These are phyloP conservation scores for Paraescarpia echinospica DNA, from an alignment of 1,140 invertebrate genomes.

Conservation along the genomic window DNA sequence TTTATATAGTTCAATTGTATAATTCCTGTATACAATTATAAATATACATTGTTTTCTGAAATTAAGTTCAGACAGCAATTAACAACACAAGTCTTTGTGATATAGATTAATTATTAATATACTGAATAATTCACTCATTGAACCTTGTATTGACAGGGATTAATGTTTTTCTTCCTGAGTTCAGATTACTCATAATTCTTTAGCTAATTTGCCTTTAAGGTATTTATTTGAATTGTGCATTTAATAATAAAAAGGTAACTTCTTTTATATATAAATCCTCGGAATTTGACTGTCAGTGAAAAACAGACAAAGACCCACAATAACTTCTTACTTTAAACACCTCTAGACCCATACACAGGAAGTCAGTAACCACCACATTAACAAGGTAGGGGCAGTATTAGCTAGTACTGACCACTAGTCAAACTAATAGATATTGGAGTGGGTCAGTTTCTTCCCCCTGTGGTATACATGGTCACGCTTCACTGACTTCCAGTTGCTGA, in stretches of 20 bases:
- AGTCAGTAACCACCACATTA: background rate
- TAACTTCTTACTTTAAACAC: too few species aligned
- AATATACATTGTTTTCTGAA: too few species aligned
- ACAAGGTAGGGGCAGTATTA: background rate
- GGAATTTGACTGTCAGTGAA: background rate
- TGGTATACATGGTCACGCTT: background rate
- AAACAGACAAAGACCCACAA: background rate
- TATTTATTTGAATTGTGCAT: background rate
- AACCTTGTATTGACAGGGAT: background rate
- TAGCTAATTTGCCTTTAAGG: too few species aligned
- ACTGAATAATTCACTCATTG: background rate
- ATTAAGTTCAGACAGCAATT: too few species aligned
- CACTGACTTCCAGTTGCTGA: background rate
- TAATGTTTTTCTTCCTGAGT: background rate
- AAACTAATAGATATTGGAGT: background rate
- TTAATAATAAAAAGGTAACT: too few species aligned
- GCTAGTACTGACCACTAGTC: too few species aligned
- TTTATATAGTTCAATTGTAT: background rate
- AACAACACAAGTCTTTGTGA: too few species aligned
- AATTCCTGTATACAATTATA: background rate
- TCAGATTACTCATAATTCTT: background rate
- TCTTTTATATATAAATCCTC: too few species aligned
- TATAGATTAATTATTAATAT: too few species aligned
- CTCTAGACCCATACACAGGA: background rate
- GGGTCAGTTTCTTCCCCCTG: background rate